Evolutionary conservation across 2,888 invertebrate species (phyloP), one percentile per base, ranked within the genome.

Genomic region (Dascillus cervinus): DNA sequence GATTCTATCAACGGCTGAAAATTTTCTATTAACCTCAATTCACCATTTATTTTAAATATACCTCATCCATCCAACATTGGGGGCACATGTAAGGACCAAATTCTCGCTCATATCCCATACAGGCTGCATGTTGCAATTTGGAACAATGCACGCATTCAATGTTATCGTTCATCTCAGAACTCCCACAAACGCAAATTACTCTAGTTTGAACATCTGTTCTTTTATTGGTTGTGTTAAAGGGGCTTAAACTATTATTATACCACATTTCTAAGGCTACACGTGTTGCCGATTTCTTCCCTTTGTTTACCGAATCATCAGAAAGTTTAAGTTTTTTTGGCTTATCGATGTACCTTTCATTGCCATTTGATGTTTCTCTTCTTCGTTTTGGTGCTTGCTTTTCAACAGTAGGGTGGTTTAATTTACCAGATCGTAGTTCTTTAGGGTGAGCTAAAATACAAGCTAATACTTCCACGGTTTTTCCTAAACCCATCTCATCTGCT

Each of bases 401-500:
- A 13, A 40, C 25, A 13, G 25, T 26, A 13, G 41, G 42, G 10
- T 12, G 31, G 34, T 20, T 17, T 13, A 6, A 13, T 13, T 5
- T 13, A 23, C 15, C 11, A 14, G 17, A 6, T 4, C 8, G 4
- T 4, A 8, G 8, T 17, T 17, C 17, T n/a, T 60, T 51, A 2
- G 61, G 69, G 56, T 82, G 69, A 2, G 68, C 57, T 28, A 84
- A 56, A 44, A 84, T 71, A 32, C 77, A 69, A 2, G 79, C 74
- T 17, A 86, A 53, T 6, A 84, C 72, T 62, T 86, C 84, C 0
- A 86, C 78, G 0, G 85, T 86, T 66, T 86, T 86, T 0, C 86
- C 86, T 12, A 86, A 63, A 0, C 86, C 85, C 84, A 85, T 85
- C 63, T 85, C 84, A 58, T 86, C 85, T 2, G 82, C 83, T 25